Evolutionary conservation across 1,140 invertebrate genomes (phyloP), one percentile per base, ranked within the genome.

Genomic region (Drosophila pachea): DNA sequence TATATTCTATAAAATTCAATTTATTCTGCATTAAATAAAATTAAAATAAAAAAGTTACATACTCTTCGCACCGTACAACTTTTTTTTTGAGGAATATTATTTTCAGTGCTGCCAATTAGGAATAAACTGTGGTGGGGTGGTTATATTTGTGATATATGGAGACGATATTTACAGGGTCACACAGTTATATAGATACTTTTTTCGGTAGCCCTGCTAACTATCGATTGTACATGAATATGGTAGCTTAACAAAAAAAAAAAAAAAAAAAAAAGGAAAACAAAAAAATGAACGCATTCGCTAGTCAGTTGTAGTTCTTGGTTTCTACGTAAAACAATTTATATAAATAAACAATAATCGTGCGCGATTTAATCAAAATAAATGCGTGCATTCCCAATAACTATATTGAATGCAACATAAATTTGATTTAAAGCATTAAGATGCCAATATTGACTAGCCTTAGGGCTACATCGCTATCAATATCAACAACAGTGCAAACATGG

Each of bases 401-500:
- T 32, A 52, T 12, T 22, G 11, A 9, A 47, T 38, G 4, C 16
- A 61, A 43, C 16, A 16, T 60, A 22, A 22, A 22, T 22, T 22
- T 22, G 49, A 38, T 48, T 38, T 12, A 54, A 38, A 33, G 48
- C 33, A 35, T 45, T 31, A 45, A 67, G 36, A 66, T 61, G 48
- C 22, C n/a, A 47, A 53, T 49, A 32, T 52, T 61, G 58, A 52
- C 56, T 33, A 61, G 43, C 59, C 49, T 42, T 31, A 54, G 52
- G 42, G 54, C 56, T 64, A 56, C 62, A 59, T 53, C 48, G 40
- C 54, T 48, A 60, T 59, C 53, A 66, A 71, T 53, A 60, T 59
- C 53, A 66, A 71, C 62, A 45, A 70, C 63, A 59, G 49, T 53
- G 43, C 45, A 65, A 69, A 65, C 62, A 58, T 53, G 48, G 54